phyloP scores from a whole-genome alignment of 2,888 invertebrate species.

The Phorcus lineatus region DNA sequence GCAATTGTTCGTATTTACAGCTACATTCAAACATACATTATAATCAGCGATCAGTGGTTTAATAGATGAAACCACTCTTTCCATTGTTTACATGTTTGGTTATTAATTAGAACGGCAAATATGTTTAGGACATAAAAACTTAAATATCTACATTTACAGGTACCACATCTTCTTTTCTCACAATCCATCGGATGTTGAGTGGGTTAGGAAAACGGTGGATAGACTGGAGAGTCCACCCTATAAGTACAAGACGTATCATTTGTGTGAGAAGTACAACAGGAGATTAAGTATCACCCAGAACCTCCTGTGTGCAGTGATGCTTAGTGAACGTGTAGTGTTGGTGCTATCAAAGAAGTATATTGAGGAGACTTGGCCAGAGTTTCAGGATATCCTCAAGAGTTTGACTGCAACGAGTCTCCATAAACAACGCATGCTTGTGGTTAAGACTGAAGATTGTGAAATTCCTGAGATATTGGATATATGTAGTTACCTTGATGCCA shows the following conservation, averaged over 20 bases:
- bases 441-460: constrained; percentile 61
- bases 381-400: constrained; percentile 62
- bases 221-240: constrained; percentile 54
- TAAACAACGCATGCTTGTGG: constrained; percentile 63
- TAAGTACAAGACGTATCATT: constrained; percentile 54
- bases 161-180: constrained; percentile 65
- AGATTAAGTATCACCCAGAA: constrained; percentile 50
- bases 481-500: constrained; percentile 56
- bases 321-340: constrained; percentile 66
- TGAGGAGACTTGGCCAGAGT: constrained; percentile 57
- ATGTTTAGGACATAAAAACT: no score
- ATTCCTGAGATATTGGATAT: constrained; percentile 62
- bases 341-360: constrained; percentile 63
- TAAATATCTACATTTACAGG: constrained; percentile 43
- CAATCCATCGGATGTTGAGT: constrained; percentile 49
- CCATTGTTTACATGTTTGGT: no score
- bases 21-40: no score
- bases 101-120: no score
- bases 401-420: constrained; percentile 61
- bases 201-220: constrained; percentile 57
- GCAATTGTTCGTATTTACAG: no score
- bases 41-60: no score
- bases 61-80: no score
- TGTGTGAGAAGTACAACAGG: constrained; percentile 31
- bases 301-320: constrained; percentile 65